Conservation (phyloP, 2,888 invertebrate species). For the Melitaea athalia region DNA sequence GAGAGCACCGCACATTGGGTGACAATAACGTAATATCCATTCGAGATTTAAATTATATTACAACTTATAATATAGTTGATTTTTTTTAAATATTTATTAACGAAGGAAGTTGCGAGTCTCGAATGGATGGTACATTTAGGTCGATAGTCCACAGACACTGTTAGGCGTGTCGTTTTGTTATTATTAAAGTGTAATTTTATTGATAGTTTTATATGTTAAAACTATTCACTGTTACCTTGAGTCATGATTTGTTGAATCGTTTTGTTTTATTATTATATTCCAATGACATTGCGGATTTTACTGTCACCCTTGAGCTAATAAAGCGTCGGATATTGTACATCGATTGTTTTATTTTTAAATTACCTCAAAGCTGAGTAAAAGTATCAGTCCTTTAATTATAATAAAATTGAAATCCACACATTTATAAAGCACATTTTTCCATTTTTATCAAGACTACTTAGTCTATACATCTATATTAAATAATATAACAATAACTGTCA, state of each 20-base stretch:
- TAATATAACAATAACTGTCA: too few species aligned
- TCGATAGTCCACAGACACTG: constrained; percentile 34
- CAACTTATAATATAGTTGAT: background rate
- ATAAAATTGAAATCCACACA: too few species aligned
- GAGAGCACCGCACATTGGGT: constrained; percentile 59
- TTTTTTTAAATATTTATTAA: constrained; percentile 8
- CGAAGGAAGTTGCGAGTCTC: constrained; percentile 37
- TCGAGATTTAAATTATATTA: constrained; percentile 43
- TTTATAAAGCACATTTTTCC: too few species aligned
- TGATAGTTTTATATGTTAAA: constrained; percentile 77
- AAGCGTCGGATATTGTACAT: constrained; percentile 78
- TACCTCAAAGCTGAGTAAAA: background rate
- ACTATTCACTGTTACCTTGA: constrained; percentile 80
- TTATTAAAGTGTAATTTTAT: constrained; percentile 73
- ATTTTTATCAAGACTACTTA: too few species aligned
- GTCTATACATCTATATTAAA: too few species aligned
- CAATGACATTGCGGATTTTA: constrained; percentile 78
- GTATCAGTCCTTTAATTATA: background rate
- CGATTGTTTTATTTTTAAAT: constrained; percentile 62
- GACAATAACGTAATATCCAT: constrained; percentile 54
- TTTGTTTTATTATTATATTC: constrained; percentile 78
- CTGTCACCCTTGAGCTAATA: constrained; percentile 80
- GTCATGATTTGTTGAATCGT: constrained; percentile 81
- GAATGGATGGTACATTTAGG: constrained; percentile 42
- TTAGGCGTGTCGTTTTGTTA: constrained; percentile 58